phyloP scores from a whole-genome alignment of 2,113 vertebrate species.

The Amblyornis subalaris region DNA sequence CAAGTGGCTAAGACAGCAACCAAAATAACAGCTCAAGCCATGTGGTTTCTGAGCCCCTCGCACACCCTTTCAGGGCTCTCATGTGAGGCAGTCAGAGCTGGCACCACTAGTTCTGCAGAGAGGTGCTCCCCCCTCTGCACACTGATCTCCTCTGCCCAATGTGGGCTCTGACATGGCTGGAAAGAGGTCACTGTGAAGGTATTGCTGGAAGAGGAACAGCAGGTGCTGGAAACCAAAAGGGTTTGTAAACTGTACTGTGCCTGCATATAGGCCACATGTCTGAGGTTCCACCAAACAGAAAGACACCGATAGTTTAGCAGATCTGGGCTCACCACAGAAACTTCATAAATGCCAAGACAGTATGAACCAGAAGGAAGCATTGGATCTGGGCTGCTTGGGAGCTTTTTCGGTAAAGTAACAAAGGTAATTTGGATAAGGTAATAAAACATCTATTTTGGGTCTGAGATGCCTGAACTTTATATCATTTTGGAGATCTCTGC shows the following conservation, averaged over 20 bases:
- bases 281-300: background rate
- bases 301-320: background rate
- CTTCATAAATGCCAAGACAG: background rate
- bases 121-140: rapidly evolving
- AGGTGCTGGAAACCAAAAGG: background rate
- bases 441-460: background rate
- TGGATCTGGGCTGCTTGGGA: background rate
- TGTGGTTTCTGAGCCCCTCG: background rate
- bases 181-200: background rate
- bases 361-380: background rate
- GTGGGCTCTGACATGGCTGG: background rate
- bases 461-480: background rate
- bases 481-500: background rate
- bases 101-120: background rate
- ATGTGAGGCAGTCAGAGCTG: background rate
- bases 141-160: background rate
- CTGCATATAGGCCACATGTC: background rate
- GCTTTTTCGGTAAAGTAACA: background rate
- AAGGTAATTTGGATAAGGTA: background rate
- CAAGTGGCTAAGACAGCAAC: background rate
- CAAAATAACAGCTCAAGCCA: background rate
- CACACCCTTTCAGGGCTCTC: background rate
- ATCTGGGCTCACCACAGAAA: background rate
- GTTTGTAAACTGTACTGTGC: background rate
- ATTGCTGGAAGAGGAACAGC: background rate